Base-by-base conservation (phyloP, 2,113 vertebrate species). In the Verasper variegatus region DNA sequence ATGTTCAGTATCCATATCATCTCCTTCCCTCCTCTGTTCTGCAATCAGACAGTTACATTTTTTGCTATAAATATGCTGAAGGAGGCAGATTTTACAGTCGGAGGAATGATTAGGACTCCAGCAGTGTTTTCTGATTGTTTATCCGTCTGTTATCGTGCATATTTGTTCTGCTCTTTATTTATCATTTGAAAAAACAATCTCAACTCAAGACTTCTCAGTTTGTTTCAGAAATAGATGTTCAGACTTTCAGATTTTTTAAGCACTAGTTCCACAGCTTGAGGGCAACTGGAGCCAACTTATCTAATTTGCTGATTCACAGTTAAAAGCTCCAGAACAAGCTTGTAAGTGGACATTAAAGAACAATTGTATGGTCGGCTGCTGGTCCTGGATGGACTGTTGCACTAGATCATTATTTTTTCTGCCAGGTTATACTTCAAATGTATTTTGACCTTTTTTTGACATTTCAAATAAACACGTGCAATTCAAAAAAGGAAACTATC, bases 81-180 rank as follows among this genome's bases (percentile, higher is more conserved):
- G 49, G 65, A 73, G 54, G 66, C 64, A 69, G 69, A 73, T 81
- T 74, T 75, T 27, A 81, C 51, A 78, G 24, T 59, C 5, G 66
- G 62, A 79, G 66, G 27, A 69, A 79, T 62, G 60, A 80, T 77
- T 51, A 54, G 21, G 55, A 51, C 56, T 79, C 74, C 73, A n/a
- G 61, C 71, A 47, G 71, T 51, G 67, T 61, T 68, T 23, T 71
- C 51, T 59, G 68, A 75, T 72, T 78, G 62, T 74, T 59, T 82
- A n/a, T 45, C 51, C 60, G 64, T 76, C 35, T 86, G 61, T 52
- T 27, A 3, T 27, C 0, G 2, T 9, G 55, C 42, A 62, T n/a
- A 24, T 57, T 24, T 42, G 9, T 61, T 69, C 8, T 11, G 6
- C 27, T n/a, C 72, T 31, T 21, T 10, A 57, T 80, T 52, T 65